A percentile compares a stretch with the other conserved stretches of the same genome.
Evolutionary conservation across 2,113 vertebrate species (phyloP).

Genomic region (Macaca fascicularis): T2T-MFA8v1.1 NC_088388.1:97724001-97724500

Average conservation of each 20-base stretch:
- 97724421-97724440: neutral
- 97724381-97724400: slow-evolving; percentile 8
- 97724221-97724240: slow-evolving; percentile 4
- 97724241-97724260: neutral
- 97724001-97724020: neutral
- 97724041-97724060: neutral
- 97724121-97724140: neutral
- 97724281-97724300: neutral
- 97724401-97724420: slow-evolving; percentile 10
- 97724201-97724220: neutral
- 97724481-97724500: slow-evolving; percentile 59
- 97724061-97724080: slow-evolving; percentile 14
- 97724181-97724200: neutral
- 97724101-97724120: neutral
- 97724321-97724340: neutral
- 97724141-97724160: neutral
- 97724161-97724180: slow-evolving; percentile 45
- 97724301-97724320: neutral
- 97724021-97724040: neutral
- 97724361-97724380: neutral
- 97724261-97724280: neutral
- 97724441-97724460: slow-evolving; percentile 28
- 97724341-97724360: neutral
- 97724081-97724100: neutral
- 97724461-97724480: slow-evolving; percentile 27